These are phyloP conservation scores for Arctopsyche grandis DNA, from an alignment of 1,140 invertebrate species.

Conservation along the genomic window DNA sequence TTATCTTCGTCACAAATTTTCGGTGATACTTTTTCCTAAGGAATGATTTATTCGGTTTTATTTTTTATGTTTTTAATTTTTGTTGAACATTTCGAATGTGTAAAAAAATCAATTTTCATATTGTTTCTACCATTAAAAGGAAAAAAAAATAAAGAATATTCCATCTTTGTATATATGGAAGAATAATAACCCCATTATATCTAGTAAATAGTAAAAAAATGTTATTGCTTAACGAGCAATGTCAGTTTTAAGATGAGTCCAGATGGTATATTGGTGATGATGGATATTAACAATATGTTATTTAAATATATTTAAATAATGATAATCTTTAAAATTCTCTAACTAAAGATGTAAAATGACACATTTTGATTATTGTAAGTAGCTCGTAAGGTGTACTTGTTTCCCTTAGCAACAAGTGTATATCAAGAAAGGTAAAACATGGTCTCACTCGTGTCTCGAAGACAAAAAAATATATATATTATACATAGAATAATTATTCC, in stretches of 20 bases:
- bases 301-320: conserved; percentile 42
- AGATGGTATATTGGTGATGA: conserved; percentile 29
- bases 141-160: conserved; percentile 42
- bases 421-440: conserved; percentile 26
- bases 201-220: conserved; percentile 48
- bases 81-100: not conserved
- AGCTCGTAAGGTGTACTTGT: conserved; percentile 44
- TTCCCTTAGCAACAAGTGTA: conserved; percentile 33
- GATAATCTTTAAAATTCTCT: conserved; percentile 48
- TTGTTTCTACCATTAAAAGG: not conserved
- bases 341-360: conserved; percentile 37
- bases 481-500: not conserved
- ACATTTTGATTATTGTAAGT: conserved; percentile 45
- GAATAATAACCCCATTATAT: conserved; percentile 51
- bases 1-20: too few relatives aligned
- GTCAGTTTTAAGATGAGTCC: conserved; percentile 46
- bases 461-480: conserved; percentile 8
- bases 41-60: too few relatives aligned
- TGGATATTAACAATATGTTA: conserved; percentile 37
- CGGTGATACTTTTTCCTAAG: too few relatives aligned
- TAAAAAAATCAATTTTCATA: not conserved
- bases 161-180: conserved; percentile 55
- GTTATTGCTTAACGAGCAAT: conserved; percentile 36
- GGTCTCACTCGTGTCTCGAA: conserved; percentile 26
- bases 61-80: too few relatives aligned